Conservation (phyloP, 2,113 vertebrate species). For the Cricetomys ansorgei region DNA sequence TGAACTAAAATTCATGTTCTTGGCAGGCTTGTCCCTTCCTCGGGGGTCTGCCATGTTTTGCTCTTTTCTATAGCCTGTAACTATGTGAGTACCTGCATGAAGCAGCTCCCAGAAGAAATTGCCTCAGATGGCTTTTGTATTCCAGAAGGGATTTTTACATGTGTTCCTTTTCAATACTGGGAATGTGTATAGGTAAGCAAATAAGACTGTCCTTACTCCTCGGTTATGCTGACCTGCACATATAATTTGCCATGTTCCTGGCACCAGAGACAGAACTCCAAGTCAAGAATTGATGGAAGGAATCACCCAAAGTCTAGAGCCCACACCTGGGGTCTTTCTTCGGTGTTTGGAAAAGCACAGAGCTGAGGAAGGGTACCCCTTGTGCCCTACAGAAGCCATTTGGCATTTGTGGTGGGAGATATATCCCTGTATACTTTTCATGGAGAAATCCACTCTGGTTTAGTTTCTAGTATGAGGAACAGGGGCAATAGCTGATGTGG, state of each 20-base stretch:
- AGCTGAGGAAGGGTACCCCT: background rate
- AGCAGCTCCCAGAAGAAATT: background rate
- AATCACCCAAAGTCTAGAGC: background rate
- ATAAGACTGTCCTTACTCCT: background rate
- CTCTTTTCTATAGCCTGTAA: background rate
- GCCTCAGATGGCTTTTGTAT: conserved; percentile 17
- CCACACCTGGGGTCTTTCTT: background rate
- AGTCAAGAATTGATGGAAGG: background rate
- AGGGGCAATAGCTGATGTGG: background rate
- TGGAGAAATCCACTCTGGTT: background rate
- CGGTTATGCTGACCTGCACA: background rate
- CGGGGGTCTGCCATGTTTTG: background rate
- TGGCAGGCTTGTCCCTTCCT: background rate
- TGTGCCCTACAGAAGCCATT: background rate
- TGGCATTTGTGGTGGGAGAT: background rate
- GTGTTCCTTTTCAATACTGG: background rate
- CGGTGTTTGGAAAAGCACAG: background rate
- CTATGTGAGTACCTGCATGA: background rate
- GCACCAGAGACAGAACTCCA: background rate
- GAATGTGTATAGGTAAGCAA: background rate
- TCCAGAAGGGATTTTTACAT: conserved; percentile 9
- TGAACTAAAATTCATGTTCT: background rate
- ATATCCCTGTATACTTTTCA: background rate
- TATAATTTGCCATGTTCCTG: background rate
- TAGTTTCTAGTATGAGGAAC: background rate